Evolutionary conservation across 2,797 vertebrate genomes (phyloP), one percentile per base, ranked within the genome.

Genomic region (Cirrhinus molitorella): DNA sequence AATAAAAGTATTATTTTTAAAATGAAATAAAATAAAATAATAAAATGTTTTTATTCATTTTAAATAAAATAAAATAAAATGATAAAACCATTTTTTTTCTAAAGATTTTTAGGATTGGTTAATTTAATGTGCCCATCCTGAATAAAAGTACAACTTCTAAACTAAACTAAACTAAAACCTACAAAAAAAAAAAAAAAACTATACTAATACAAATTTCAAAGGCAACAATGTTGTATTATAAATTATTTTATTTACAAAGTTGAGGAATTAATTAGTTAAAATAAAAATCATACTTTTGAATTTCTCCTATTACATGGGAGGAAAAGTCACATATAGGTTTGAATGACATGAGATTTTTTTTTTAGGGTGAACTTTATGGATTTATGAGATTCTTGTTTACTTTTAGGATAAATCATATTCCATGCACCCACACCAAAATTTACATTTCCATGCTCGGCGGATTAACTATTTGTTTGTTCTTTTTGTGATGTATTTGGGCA

Each of bases 401-500:
- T 83, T 85, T 73, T 49, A 59, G 72, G 80, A 63, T 82, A 76
- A 84, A 88, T 78, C 47, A 59, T 70, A 83, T 79, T 43, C 68
- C 68, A 67, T 72, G 31, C 37, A 84, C 72, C 78, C 80, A 51
- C 57, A 66, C 47, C 25, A 76, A 49, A 77, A 82, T 82, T 37
- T 11, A 34, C 55, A 53, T 45, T 70, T 85, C 65, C 25, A 23
- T 82, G 71, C 71, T 83, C 59, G 28, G 49, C 70, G 19, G 79
- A 88, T 84, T 87, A 86, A 76, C 78, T 63, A 34, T 76, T 68
- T 59, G 73, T 83, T 76, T 67, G 65, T 70, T 68, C 34, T 76
- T 53, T 83, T 43, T 66, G 53, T 78, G 79, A 87, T 85, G 80
- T 82, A 87, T 83, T 86, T 86, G 51, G 53, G 72, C 85, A 87